Percentiles rank a stretch among this genome's conserved stretches.
phyloP scores from a whole-genome alignment of 2,797 vertebrate species.

The Argya squamiceps region DNA sequence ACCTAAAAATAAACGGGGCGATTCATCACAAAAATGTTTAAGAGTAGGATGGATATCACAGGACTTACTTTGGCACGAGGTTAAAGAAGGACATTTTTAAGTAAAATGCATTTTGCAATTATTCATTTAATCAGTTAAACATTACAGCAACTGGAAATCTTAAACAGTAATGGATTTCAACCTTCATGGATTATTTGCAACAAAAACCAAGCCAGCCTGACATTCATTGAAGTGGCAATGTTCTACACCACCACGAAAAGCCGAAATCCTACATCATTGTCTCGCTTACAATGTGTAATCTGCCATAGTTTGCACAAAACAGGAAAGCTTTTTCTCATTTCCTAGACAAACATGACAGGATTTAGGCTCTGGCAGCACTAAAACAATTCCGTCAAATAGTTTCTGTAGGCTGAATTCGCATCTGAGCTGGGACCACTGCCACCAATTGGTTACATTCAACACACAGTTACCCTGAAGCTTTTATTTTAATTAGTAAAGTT shows the following conservation, averaged over 20 bases:
- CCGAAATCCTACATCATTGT: rapidly evolving
- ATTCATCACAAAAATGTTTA: background rate
- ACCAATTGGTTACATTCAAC: background rate
- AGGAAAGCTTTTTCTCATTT: background rate
- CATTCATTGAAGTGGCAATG: rapidly evolving
- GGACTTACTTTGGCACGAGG: background rate
- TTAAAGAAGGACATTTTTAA: background rate
- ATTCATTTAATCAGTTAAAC: background rate
- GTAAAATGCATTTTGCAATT: background rate
- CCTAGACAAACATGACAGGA: background rate
- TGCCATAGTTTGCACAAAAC: background rate
- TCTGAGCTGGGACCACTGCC: constrained; percentile 5
- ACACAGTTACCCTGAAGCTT: background rate
- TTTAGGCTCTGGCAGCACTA: background rate
- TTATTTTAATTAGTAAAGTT: constrained; percentile 24
- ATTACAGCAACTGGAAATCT: background rate
- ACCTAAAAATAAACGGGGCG: background rate
- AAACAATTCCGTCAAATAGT: background rate
- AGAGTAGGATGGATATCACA: background rate
- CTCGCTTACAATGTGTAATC: background rate
- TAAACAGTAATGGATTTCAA: background rate
- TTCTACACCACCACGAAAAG: background rate
- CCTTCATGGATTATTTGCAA: background rate
- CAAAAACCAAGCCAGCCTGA: background rate
- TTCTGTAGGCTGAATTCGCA: background rate